Conservation (phyloP, 92 coral and sea anemone genomes). For the Scolanthus callimorphus region DNA sequence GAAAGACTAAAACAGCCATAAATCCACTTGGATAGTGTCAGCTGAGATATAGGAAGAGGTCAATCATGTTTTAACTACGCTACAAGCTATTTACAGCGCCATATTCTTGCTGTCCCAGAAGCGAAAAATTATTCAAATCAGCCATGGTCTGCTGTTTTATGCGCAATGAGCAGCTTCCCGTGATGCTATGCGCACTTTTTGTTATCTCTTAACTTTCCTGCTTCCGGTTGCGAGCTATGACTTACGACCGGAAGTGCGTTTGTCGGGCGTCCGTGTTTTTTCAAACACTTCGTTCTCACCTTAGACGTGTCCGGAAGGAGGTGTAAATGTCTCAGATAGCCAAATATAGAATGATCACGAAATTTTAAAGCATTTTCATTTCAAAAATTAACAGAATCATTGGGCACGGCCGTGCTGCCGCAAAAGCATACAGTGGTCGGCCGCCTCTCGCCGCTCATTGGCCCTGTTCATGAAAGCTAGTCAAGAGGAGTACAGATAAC, state of each 20-base stretch:
- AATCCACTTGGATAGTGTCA: neutral
- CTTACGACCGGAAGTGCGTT: neutral
- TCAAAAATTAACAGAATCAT: too few relatives aligned
- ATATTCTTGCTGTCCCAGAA: neutral
- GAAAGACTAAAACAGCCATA: constrained; percentile 20
- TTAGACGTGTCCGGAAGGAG: too few relatives aligned
- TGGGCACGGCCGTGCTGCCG: too few relatives aligned
- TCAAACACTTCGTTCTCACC: too few relatives aligned
- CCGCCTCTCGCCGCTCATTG: too few relatives aligned
- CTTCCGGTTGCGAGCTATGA: neutral
- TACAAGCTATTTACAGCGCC: neutral
- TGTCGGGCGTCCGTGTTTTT: too few relatives aligned
- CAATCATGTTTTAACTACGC: neutral
- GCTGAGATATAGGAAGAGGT: neutral
- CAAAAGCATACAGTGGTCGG: too few relatives aligned
- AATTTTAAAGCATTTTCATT: too few relatives aligned
- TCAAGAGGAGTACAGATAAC: too few relatives aligned
- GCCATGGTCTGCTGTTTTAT: constrained; percentile 6
- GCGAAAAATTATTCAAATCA: neutral
- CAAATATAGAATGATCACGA: too few relatives aligned
- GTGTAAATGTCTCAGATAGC: too few relatives aligned
- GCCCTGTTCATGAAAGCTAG: too few relatives aligned
- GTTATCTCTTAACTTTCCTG: neutral
- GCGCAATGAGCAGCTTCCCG: constrained; percentile 29
- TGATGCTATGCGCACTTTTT: constrained; percentile 12